Conservation (phyloP, 2,888 invertebrate genomes). For the Rhorus exstirpatorius region DNA sequence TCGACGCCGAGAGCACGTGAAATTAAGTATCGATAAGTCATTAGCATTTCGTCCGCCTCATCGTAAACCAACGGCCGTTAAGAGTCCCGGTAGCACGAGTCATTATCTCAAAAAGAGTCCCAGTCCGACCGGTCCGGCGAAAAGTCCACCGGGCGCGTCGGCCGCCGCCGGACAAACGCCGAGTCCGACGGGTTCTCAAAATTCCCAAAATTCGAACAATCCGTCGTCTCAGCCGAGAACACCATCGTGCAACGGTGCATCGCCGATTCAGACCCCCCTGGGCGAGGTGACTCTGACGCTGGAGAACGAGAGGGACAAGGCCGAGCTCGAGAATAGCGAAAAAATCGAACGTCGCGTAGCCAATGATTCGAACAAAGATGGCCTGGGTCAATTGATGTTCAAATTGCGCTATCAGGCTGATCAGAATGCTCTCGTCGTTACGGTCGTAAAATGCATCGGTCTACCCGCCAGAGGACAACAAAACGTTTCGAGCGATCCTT, state of each 20-base stretch:
- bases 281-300: conserved; percentile 85
- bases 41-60: conserved; percentile 90
- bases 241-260: conserved; percentile 77
- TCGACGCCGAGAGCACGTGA: conserved; percentile 87
- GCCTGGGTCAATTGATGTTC: conserved; percentile 95
- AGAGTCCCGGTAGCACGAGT: conserved; percentile 93
- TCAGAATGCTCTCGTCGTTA: conserved; percentile 96
- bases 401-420: conserved; percentile 96
- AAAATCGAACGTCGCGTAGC: conserved; percentile 85
- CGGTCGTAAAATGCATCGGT: conserved; percentile 95
- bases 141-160: conserved; percentile 88
- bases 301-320: conserved; percentile 87
- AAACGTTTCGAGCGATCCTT: conserved; percentile 96
- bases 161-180: conserved; percentile 85
- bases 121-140: conserved; percentile 91
- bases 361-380: conserved; percentile 86
- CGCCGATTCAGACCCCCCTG: conserved; percentile 82
- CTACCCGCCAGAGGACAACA: conserved; percentile 94
- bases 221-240: conserved; percentile 77
- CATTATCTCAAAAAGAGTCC: conserved; percentile 98
- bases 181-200: conserved; percentile 81
- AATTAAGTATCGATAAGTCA: conserved; percentile 88
- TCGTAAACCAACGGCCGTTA: conserved; percentile 93
- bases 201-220: conserved; percentile 74
- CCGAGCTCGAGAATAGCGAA: conserved; percentile 88